Evolutionary conservation across 2,113 vertebrate genomes (phyloP).

Genomic region (Rhynchopsitta pachyrhyncha): DNA sequence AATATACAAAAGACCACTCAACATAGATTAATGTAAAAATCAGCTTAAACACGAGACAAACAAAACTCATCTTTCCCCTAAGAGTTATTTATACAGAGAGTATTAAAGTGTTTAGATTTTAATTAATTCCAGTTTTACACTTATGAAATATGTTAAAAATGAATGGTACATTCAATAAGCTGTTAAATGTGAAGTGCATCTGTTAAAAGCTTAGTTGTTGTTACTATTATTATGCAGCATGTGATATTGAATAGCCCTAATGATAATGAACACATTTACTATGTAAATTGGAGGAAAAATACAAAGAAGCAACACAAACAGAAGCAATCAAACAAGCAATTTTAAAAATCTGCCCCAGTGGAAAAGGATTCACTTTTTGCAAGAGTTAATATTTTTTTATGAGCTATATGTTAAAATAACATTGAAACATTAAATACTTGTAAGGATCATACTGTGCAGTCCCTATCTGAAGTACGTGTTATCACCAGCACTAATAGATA

Average conservation of each 20-base stretch:
- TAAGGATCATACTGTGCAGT: not conserved
- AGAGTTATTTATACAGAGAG: not conserved
- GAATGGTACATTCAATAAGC: not conserved
- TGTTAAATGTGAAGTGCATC: not conserved
- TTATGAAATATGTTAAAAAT: not conserved
- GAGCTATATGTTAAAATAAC: not conserved
- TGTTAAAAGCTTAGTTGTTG: constrained; percentile 23
- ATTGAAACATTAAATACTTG: not conserved
- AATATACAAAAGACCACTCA: not conserved
- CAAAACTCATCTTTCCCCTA: not conserved
- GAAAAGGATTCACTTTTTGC: not conserved
- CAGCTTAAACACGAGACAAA: not conserved
- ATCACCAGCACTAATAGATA: constrained; percentile 60
- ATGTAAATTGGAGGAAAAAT: not conserved
- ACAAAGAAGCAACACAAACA: not conserved
- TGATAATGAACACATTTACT: constrained; percentile 40
- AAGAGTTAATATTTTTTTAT: not conserved
- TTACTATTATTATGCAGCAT: constrained; percentile 5
- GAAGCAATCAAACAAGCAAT: not conserved
- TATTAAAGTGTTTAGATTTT: not conserved
- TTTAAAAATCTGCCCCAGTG: not conserved
- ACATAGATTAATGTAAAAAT: not conserved
- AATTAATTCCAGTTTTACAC: not conserved
- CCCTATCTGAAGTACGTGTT: constrained; percentile 30
- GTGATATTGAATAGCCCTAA: constrained; percentile 37